Evolutionary conservation across 2,113 vertebrate species (phyloP).

Genomic region (Miniopterus natalensis): DNA sequence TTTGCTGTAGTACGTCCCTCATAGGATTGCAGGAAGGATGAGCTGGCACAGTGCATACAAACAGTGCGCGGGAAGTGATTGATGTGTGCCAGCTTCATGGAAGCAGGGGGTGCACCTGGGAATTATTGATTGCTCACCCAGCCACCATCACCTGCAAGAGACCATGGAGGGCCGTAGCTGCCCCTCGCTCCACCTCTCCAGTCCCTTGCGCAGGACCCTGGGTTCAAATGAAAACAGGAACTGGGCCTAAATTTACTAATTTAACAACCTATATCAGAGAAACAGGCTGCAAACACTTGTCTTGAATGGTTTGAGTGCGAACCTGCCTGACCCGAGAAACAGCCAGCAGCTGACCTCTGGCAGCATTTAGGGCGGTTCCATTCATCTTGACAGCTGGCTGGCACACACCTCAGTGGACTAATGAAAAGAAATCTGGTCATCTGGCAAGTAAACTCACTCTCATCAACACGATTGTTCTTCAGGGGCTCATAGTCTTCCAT

Average conservation of each 20-base stretch:
- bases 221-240: background rate
- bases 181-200: accelerated
- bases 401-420: background rate
- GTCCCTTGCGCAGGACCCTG: accelerated
- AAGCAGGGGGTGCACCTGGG: background rate
- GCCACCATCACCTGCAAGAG: background rate
- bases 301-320: background rate
- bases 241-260: background rate
- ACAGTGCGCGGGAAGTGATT: background rate
- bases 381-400: background rate
- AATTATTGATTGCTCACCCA: background rate
- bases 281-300: background rate
- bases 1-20: background rate
- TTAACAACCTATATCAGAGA: background rate
- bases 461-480: background rate
- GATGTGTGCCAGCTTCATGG: background rate
- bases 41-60: background rate
- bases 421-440: background rate
- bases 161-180: accelerated
- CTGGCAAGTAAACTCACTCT: background rate
- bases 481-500: background rate
- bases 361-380: background rate
- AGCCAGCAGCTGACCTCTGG: background rate
- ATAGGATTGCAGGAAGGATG: background rate
- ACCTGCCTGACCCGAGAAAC: background rate